Base-by-base conservation (phyloP, 1,140 invertebrate species). In the Spodoptera litura region DNA sequence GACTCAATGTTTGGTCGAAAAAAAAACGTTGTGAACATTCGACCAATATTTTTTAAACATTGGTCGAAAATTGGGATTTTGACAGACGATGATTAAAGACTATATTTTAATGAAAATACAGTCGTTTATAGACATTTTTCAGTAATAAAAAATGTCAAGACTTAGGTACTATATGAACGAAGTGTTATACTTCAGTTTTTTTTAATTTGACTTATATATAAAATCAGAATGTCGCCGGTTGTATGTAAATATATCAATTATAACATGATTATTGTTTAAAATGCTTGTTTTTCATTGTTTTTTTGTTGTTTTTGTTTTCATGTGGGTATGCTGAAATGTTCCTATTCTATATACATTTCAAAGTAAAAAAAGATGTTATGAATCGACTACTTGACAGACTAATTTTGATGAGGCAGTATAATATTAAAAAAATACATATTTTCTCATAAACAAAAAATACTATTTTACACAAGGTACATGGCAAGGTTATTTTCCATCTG, bases 181-280 rank as follows among this genome's bases (percentile, higher is more conserved):
- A 72, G 81, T 82, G 20, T 66, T 53, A 66, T 31, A 52, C 53
- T 52, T 4, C 3, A 44, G 10, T 13, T 38, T 38, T 68, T 44
- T 80, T 66, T 70, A 53, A 77, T 35, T 53, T 52, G 27, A 82
- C 31, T 64, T 72, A 84, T 73, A 79, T 64, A 62, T 64, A 70
- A 64, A 75, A 75, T 75, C 73, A 75, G 13, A 13, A 38, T 53
- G 59, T 38, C 59, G 49, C 13, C 49, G 13, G 27, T 44, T 62
- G 27, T 53, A 27, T 75, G 73, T 75, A 75, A 75, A 75, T 75
- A 75, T 62, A 64, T 75, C 38, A 75, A 75, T 75, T 9, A 75
- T 75, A 64, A 61, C 55, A 31, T 13, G 49, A n/a, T 62, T 75
- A 53, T 64, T 64, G 35, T 64, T 49, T 64, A 51, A 66, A 20